Percentiles rank a stretch among this genome's conserved stretches.
These are phyloP conservation scores for Axinella damicornis DNA, from an alignment of 37 sponge, comb jelly and placozoan genomes.

Conservation along the genomic window DNA sequence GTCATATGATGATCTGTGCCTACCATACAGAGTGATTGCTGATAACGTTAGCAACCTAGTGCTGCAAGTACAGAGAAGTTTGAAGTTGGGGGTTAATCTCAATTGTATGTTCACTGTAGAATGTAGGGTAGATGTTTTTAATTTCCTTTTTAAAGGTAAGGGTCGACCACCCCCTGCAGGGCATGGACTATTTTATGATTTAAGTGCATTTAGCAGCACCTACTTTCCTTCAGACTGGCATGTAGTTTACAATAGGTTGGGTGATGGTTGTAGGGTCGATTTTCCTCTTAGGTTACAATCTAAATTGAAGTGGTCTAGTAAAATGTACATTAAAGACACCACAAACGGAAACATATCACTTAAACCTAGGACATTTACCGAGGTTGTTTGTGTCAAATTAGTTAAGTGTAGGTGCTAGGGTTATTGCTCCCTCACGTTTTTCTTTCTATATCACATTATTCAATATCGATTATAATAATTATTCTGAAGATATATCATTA, in stretches of 20 bases:
- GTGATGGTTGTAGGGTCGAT: conserved; percentile 39
- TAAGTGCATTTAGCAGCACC: conserved; percentile 1
- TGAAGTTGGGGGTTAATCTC: conserved; percentile 13
- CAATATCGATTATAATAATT: too few species aligned
- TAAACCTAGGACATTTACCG: too few species aligned
- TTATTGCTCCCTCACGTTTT: too few species aligned
- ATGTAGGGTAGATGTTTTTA: conserved; percentile 38
- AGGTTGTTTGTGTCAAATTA: too few species aligned
- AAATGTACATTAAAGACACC: not conserved
- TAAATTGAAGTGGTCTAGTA: conserved; percentile 26
- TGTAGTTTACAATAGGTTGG: conserved; percentile 22
- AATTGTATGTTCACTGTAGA: not conserved
- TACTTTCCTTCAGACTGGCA: conserved; percentile 34
- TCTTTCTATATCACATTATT: too few species aligned
- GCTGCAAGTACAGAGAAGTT: not conserved
- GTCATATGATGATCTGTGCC: not conserved
- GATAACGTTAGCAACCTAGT: too few species aligned
- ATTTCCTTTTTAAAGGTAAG: conserved; percentile 23
- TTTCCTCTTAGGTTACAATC: conserved; percentile 41
- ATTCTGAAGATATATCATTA: not conserved
- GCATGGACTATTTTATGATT: conserved; percentile 6
- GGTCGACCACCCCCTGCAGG: conserved; percentile 7
- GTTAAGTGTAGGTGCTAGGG: too few species aligned
- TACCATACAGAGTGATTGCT: not conserved
- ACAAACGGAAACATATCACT: not conserved